Conservation (phyloP, 2,113 vertebrate genomes). For the Fulmarus glacialis region DNA sequence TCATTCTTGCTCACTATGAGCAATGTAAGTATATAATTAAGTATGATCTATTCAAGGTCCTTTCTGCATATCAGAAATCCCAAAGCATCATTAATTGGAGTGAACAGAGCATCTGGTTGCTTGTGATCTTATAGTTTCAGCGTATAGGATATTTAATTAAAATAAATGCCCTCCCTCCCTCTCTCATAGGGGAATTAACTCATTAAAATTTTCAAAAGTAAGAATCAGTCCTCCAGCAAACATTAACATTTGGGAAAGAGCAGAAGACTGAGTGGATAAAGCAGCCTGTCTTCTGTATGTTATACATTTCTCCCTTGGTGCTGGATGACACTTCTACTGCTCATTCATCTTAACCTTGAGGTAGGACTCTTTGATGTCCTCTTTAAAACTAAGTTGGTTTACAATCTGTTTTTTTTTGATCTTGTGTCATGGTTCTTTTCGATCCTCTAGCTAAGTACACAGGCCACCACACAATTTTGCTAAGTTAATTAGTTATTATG, state of each 20-base stretch:
- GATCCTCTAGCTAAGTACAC: background rate
- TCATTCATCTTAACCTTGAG: background rate
- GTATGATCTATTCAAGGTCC: constrained; percentile 2
- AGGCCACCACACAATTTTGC: background rate
- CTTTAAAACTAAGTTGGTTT: background rate
- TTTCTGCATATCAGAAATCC: constrained; percentile 39
- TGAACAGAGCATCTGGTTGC: constrained; percentile 28
- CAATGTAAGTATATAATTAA: background rate
- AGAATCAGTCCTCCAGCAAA: constrained; percentile 30
- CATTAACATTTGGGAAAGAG: constrained; percentile 28
- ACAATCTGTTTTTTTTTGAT: background rate
- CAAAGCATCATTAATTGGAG: constrained; percentile 36
- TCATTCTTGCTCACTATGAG: background rate
- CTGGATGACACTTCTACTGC: background rate
- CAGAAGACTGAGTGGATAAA: background rate
- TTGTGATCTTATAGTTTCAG: constrained; percentile 3
- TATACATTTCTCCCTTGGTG: background rate
- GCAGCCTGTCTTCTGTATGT: background rate
- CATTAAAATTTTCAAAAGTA: constrained; percentile 18
- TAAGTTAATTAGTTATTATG: background rate
- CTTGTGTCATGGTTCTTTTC: background rate
- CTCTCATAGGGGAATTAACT: background rate
- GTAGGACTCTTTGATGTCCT: background rate
- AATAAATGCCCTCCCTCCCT: background rate
- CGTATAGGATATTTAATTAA: constrained; percentile 25